Percentiles rank a stretch among this genome's conserved stretches.
Evolutionary conservation across 1,140 invertebrate genomes (phyloP).

Genomic region (Bradysia coprophila): DNA sequence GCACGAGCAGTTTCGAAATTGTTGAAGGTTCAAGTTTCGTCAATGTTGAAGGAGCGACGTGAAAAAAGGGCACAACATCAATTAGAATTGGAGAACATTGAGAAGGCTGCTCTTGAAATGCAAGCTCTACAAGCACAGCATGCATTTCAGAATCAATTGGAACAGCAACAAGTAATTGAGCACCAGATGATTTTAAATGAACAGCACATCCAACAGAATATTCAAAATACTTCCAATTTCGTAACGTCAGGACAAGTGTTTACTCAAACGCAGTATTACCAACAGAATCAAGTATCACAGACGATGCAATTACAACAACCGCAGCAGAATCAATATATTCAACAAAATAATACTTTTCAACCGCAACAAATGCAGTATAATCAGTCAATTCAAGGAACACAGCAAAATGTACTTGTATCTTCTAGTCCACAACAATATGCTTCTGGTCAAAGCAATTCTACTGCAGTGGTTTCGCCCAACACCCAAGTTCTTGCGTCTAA

Average conservation of each 20-base stretch:
- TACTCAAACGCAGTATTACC: conserved; percentile 6
- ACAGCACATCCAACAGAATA: conserved; percentile 12
- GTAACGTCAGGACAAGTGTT: conserved; percentile 13
- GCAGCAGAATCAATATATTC: conserved; percentile 11
- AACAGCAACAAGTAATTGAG: conserved; percentile 22
- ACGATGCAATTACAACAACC: conserved; percentile 12
- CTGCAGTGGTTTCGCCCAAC: too few relatives aligned
- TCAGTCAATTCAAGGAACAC: conserved; percentile 25
- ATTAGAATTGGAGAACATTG: conserved; percentile 14
- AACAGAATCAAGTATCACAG: conserved; percentile 5
- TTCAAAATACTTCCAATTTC: too few relatives aligned
- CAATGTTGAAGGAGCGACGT: conserved; percentile 28
- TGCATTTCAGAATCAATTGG: conserved; percentile 32
- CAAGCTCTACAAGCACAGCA: conserved; percentile 32
- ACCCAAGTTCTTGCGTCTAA: too few relatives aligned
- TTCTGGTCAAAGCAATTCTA: too few relatives aligned
- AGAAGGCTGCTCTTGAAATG: conserved; percentile 26
- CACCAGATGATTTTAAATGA: conserved; percentile 26
- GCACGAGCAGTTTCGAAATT: conserved; percentile 73
- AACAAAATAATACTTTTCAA: conserved; percentile 29
- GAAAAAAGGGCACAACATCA: conserved; percentile 34
- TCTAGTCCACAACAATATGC: too few relatives aligned
- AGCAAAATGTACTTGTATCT: too few relatives aligned
- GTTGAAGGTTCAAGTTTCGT: conserved; percentile 37
- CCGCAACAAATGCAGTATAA: conserved; percentile 28